A percentile compares a stretch with the other conserved stretches of the same genome.
Conservation (phyloP, 2,113 vertebrate genomes). For the Podilymbus podiceps region DNA sequence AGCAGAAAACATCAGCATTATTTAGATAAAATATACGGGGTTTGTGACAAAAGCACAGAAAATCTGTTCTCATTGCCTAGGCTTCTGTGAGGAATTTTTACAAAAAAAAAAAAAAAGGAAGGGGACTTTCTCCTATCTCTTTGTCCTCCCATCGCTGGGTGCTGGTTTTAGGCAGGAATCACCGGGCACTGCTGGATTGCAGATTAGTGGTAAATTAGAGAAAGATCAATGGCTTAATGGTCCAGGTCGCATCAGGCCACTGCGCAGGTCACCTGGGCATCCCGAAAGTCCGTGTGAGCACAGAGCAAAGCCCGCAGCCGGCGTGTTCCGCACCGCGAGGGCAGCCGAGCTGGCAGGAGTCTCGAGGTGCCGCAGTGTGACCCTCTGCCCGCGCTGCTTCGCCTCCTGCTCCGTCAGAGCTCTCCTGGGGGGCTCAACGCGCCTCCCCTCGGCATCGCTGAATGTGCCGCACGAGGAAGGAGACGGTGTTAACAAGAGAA, state of each 20-base stretch:
- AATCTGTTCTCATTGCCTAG: not conserved
- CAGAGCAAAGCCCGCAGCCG: not conserved
- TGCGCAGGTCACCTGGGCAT: not conserved
- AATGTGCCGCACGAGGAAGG: fast-evolving
- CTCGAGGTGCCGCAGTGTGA: fast-evolving
- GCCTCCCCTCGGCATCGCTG: fast-evolving
- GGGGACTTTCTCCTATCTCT: not conserved
- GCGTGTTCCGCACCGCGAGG: fast-evolving
- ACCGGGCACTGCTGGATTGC: not conserved
- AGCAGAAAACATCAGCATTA: not conserved
- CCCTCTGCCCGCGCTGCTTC: not conserved
- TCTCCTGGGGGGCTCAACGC: not conserved
- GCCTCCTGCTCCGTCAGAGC: not conserved
- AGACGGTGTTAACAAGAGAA: not conserved
- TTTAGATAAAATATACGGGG: not conserved
- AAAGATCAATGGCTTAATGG: not conserved
- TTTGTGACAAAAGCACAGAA: not conserved
- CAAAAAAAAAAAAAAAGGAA: fast-evolving
- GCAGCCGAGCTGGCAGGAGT: not conserved
- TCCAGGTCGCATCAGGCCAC: not conserved
- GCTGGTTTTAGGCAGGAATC: not conserved
- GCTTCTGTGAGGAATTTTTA: not conserved
- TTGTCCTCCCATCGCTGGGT: fast-evolving
- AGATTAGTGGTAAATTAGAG: not conserved
- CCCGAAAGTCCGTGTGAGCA: not conserved